Evolutionary conservation across 2,797 vertebrate genomes (phyloP).

Genomic region (Peromyscus nudipes): DNA sequence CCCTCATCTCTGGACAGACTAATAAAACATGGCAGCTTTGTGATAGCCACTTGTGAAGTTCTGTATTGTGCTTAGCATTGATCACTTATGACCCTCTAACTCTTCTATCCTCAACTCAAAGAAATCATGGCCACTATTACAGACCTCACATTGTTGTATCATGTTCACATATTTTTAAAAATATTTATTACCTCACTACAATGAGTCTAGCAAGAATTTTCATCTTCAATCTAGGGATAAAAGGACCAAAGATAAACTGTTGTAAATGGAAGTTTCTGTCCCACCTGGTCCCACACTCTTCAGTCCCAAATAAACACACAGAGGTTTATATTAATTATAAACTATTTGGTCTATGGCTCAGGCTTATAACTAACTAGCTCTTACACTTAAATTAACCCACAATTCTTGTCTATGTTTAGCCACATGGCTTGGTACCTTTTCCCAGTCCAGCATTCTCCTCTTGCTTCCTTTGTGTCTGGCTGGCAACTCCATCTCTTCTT

Average conservation of each 20-base stretch:
- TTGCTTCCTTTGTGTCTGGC: too few relatives aligned
- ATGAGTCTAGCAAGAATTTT: neutral
- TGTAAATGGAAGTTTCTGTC: too few relatives aligned
- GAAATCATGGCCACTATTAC: neutral
- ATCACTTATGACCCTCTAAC: neutral
- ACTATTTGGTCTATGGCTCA: too few relatives aligned
- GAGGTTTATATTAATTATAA: too few relatives aligned
- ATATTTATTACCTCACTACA: neutral
- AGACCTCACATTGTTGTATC: neutral
- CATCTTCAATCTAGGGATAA: conserved; percentile 13
- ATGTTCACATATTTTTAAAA: neutral
- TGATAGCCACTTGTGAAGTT: neutral
- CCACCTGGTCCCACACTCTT: too few relatives aligned
- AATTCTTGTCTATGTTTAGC: too few relatives aligned
- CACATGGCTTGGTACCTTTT: too few relatives aligned
- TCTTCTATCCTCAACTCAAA: neutral
- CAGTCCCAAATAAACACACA: too few relatives aligned
- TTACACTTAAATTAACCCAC: too few relatives aligned
- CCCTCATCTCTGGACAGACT: neutral
- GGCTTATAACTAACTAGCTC: too few relatives aligned
- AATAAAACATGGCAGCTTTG: neutral
- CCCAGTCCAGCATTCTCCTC: too few relatives aligned
- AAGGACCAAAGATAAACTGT: neutral
- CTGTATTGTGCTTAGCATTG: neutral
- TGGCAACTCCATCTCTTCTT: too few relatives aligned